A percentile compares a stretch with the other conserved stretches of the same genome.
Evolutionary conservation across 1,140 invertebrate species (phyloP).

Genomic region (Nasonia giraulti): DNA sequence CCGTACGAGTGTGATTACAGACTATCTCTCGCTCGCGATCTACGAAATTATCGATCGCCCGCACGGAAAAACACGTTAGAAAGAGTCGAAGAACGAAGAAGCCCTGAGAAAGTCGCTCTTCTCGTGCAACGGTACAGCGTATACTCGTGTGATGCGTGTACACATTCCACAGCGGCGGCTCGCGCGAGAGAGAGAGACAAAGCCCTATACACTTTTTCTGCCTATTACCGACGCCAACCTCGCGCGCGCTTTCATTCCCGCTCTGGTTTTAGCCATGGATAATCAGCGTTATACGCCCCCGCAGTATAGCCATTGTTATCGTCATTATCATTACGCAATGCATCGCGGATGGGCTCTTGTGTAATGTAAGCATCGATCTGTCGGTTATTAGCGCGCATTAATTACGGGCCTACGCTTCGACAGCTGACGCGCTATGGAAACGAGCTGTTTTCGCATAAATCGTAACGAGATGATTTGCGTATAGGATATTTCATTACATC

Average conservation of each 20-base stretch:
- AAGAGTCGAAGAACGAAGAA: neutral
- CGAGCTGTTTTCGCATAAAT: no score
- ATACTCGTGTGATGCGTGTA: neutral
- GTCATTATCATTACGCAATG: neutral
- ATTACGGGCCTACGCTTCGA: neutral
- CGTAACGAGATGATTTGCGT: neutral
- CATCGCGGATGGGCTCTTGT: neutral
- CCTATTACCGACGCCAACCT: neutral
- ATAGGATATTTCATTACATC: neutral
- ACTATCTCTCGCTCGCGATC: slow-evolving; percentile 15
- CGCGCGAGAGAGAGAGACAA: neutral
- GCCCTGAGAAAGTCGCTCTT: slow-evolving; percentile 1
- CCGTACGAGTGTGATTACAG: neutral
- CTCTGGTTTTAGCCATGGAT: neutral
- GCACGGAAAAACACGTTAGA: slow-evolving; percentile 19
- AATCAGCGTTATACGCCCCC: neutral
- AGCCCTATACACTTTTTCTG: neutral
- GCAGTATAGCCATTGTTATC: neutral
- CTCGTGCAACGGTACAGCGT: slow-evolving; percentile 43
- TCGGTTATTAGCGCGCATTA: neutral
- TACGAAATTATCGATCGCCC: slow-evolving; percentile 42
- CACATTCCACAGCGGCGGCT: neutral
- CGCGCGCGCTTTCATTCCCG: neutral
- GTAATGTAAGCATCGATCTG: neutral
- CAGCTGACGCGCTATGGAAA: no score